These are phyloP conservation scores for Regulus satrapa DNA, from an alignment of 2,113 vertebrate species.

Conservation along the genomic window DNA sequence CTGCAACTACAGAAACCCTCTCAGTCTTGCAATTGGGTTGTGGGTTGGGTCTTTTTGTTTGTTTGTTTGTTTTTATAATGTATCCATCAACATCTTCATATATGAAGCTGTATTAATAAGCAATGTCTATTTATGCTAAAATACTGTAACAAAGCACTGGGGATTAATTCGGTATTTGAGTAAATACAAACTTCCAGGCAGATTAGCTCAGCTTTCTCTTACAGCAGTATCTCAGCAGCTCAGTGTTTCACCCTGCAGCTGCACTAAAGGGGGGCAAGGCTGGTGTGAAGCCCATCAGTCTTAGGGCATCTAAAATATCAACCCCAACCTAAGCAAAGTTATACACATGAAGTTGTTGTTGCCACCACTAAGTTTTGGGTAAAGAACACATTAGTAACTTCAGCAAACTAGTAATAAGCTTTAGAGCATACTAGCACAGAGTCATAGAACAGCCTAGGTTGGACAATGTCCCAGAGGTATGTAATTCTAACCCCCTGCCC, in stretches of 20 bases:
- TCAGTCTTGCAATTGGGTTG: background rate
- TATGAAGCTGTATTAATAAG: background rate
- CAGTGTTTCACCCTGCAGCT: background rate
- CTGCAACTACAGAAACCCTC: background rate
- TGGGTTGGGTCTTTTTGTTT: background rate
- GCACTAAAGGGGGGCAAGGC: background rate
- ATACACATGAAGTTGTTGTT: background rate
- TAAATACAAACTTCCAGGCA: background rate
- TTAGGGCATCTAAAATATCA: background rate
- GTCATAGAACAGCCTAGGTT: background rate
- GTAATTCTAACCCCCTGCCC: background rate
- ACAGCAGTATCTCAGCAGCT: background rate
- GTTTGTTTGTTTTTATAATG: background rate
- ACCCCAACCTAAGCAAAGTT: background rate
- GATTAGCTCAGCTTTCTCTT: background rate
- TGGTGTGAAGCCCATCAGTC: background rate
- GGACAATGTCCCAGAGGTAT: background rate
- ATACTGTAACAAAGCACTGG: background rate
- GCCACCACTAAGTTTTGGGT: background rate
- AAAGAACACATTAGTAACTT: background rate
- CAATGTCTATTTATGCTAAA: background rate
- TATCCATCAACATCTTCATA: background rate
- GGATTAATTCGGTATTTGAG: background rate
- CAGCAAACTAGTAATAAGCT: background rate
- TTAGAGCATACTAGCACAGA: background rate